These are phyloP conservation scores for Mythimna ferrago DNA, from an alignment of 2,888 invertebrate species.

Conservation along the genomic window DNA sequence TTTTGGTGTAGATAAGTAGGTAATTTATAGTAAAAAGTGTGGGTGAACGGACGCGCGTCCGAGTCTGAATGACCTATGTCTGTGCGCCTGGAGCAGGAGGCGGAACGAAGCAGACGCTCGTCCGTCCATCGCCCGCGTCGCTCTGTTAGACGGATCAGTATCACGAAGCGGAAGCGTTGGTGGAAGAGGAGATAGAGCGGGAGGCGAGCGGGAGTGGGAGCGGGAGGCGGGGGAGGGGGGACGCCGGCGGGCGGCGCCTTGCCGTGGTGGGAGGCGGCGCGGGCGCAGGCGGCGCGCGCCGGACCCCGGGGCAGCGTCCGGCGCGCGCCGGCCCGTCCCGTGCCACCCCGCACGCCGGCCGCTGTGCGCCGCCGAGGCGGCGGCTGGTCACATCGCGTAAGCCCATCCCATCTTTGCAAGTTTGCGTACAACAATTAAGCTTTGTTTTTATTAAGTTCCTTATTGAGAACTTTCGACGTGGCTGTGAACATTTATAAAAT, in stretches of 20 bases:
- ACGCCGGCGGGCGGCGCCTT: constrained; percentile 84
- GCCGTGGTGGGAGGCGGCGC: constrained; percentile 86
- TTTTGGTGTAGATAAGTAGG: constrained; percentile 81
- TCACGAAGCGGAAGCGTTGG: constrained; percentile 87
- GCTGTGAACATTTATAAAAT: constrained; percentile 90
- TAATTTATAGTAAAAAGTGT: constrained; percentile 75
- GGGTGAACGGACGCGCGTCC: constrained; percentile 88
- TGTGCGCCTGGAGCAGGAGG: constrained; percentile 49
- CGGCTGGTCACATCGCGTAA: constrained; percentile 94
- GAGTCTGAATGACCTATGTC: constrained; percentile 37
- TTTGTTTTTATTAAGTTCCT: constrained; percentile 83
- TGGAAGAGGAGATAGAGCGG: constrained; percentile 66
- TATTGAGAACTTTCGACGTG: constrained; percentile 84
- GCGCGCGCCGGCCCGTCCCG: constrained; percentile 85
- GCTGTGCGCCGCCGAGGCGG: constrained; percentile 85
- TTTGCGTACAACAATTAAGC: constrained; percentile 91
- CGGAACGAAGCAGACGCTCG: constrained; percentile 77
- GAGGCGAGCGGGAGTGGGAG: constrained; percentile 57
- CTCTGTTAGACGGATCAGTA: constrained; percentile 87
- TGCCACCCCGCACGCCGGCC: constrained; percentile 85
- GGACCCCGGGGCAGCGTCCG: constrained; percentile 76
- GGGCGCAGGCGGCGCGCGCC: constrained; percentile 81
- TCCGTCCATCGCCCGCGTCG: constrained; percentile 86
- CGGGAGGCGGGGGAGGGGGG: constrained; percentile 66
- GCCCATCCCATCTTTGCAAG: constrained; percentile 92